Percentiles rank a stretch among this genome's conserved stretches.
These are phyloP conservation scores for Neostethus bicornis DNA, from an alignment of 2,797 vertebrate species.

Conservation along the genomic window DNA sequence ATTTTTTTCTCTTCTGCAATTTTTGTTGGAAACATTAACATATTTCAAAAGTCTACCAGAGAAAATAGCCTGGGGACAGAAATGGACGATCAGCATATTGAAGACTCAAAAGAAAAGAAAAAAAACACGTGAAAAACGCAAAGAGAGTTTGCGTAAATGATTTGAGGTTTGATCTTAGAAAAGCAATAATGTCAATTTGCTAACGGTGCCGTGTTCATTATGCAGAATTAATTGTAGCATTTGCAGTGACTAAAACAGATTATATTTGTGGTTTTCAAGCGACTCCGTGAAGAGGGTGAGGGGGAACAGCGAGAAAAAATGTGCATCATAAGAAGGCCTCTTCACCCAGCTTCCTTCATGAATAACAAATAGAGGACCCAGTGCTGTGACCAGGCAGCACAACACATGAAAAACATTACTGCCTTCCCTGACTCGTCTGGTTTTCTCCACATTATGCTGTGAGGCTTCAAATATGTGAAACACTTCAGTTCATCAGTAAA, in stretches of 20 bases:
- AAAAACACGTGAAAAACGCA: constrained; percentile 18
- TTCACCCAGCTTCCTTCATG: constrained; percentile 83
- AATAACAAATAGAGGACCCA: constrained; percentile 79
- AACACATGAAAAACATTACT: constrained; percentile 82
- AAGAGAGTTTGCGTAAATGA: constrained; percentile 29
- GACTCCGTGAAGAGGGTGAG: constrained; percentile 33
- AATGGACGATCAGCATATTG: constrained; percentile 79
- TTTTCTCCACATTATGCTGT: constrained; percentile 55
- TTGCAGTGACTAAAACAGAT: constrained; percentile 45
- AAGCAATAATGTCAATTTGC: constrained; percentile 63
- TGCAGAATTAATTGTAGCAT: constrained; percentile 47
- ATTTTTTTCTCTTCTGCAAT: constrained; percentile 63
- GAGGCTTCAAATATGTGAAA: constrained; percentile 59
- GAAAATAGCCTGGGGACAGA: constrained; percentile 82
- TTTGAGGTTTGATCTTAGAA: constrained; percentile 53
- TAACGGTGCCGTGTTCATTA: constrained; percentile 44
- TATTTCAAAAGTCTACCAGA: constrained; percentile 84
- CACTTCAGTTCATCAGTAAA: constrained; percentile 33
- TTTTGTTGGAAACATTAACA: constrained; percentile 80
- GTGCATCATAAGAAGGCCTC: constrained; percentile 79
- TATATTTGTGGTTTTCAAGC: constrained; percentile 49
- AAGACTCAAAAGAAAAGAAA: constrained; percentile 69
- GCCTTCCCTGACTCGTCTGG: constrained; percentile 70
- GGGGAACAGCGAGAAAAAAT: constrained; percentile 55
- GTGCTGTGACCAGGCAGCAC: constrained; percentile 73